Evolutionary conservation across 2,888 invertebrate species (phyloP), one percentile per base, ranked within the genome.

Genomic region (Tortricodes alternella): DNA sequence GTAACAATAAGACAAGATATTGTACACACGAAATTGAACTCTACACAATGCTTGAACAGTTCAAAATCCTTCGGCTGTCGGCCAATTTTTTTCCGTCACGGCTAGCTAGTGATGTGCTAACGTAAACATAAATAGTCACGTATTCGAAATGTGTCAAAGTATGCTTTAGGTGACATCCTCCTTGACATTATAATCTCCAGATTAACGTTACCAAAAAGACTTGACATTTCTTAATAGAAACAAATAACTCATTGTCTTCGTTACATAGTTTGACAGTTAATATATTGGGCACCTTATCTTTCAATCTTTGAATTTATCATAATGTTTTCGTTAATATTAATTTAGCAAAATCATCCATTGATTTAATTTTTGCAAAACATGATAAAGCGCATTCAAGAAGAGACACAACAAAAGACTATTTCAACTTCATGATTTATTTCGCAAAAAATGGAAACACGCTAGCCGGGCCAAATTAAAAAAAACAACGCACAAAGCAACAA

Each of bases 101-200:
- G 61, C 63, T 52, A 48, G 61, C 71, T 73, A 76, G 76, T 76
- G 79, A 74, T 73, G 73, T 70, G 59, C 71, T 65, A 76, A 74
- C 67, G 73, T 80, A 88, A 86, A 86, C 81, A 86, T 66, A 59
- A 68, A 62, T 57, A 65, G 74, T 71, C 78, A 79, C 83, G 82
- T 80, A 80, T 79, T 72, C 71, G 64, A 72, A 71, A 78, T 67
- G 71, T 84, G 85, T 85, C 87, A 82, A 78, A 80, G 75, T 76
- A 70, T 77, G 71, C 77, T 78, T 78, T 70, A 71, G 66, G 57
- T 74, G 82, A 82, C 83, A 76, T 67, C 60, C 67, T 68, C 68
- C 74, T 70, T 80, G 85, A 88, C 79, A 78, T 68, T 64, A 74
- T 88, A 88, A 89, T 85, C 87, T 79, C 41, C 3, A 75, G 85